Base-by-base conservation (phyloP, 2,888 invertebrate genomes). In the Strigamia crassipes region DNA sequence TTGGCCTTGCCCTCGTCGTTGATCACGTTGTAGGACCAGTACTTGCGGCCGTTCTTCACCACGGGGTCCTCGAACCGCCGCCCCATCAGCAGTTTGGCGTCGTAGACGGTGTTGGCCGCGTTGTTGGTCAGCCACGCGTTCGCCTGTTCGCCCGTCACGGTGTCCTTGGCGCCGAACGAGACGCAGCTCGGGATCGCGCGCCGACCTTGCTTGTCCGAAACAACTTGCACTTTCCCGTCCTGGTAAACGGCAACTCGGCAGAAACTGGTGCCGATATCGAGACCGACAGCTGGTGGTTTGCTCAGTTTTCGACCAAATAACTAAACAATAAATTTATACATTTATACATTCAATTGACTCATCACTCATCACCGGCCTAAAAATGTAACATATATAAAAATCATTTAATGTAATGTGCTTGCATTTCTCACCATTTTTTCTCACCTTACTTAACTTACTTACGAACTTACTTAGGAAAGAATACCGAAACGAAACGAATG, bases 251-350 rank as follows among this genome's bases (percentile, higher is more conserved):
- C 80, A 5, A 51, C 80, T 21, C 80, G 34, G 21, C 46, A 46
- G 13, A 13, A 21, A 13, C 18, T 18, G 13, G 80, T 80, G 21
- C 80, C 80, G 23, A 80, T 21, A 80, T 80, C 80, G 23, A 80
- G 38, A 18, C 80, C 80, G 15, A 80, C 42, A 10, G 80, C 80
- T 5, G 42, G 42, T 6, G 78, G 34, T 18, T 38, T 31, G 41
- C 27, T 27, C 31, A 38, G 38, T 78, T 78, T 78, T 15, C 18
- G 18, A 18, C 78, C 34, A 78, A 27, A 34, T 78, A 78, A 78
- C 78, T 78, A 78, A 78, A 38, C 34, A 27, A 73, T 31, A 73
- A 73, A 73, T 73, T 73, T n/a, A n/a, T n/a, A n/a, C n/a, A 23
- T 31, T 5, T 23, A n/a, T 3, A 5, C 21, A 18, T 56, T 18